phyloP scores from a whole-genome alignment of 2,113 vertebrate species.

The Otis tarda region DNA sequence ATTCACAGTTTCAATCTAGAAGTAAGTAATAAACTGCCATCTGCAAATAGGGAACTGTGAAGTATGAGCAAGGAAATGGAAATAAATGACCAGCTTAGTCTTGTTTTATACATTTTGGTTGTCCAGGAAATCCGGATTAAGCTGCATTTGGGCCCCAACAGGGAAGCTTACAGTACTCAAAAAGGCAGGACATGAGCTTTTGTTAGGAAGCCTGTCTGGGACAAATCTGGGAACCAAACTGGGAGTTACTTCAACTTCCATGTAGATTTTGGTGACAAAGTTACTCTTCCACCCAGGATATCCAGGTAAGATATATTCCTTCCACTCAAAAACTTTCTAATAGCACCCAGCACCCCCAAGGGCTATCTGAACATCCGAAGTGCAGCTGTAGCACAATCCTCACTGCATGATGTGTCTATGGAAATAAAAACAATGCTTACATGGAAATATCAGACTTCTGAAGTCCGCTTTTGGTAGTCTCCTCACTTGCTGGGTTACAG shows the following conservation, averaged over 20 bases:
- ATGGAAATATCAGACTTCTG: not conserved
- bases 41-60: constrained; percentile 10
- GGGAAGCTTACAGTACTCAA: not conserved
- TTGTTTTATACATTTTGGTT: not conserved
- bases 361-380: not conserved
- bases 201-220: not conserved
- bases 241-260: not conserved
- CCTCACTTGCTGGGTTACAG: not conserved
- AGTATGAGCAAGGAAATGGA: not conserved
- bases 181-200: not conserved
- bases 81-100: not conserved
- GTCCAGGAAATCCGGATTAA: constrained; percentile 20
- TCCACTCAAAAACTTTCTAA: not conserved
- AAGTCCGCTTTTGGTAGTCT: not conserved
- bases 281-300: not conserved
- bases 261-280: not conserved
- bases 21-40: not conserved
- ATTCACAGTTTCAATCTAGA: not conserved
- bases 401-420: not conserved
- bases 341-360: not conserved
- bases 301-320: not conserved
- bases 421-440: not conserved
- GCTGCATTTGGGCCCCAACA: not conserved
- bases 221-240: not conserved
- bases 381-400: not conserved